Conservation (phyloP, 2,797 vertebrate genomes). For the Atherinosoma microstoma region DNA sequence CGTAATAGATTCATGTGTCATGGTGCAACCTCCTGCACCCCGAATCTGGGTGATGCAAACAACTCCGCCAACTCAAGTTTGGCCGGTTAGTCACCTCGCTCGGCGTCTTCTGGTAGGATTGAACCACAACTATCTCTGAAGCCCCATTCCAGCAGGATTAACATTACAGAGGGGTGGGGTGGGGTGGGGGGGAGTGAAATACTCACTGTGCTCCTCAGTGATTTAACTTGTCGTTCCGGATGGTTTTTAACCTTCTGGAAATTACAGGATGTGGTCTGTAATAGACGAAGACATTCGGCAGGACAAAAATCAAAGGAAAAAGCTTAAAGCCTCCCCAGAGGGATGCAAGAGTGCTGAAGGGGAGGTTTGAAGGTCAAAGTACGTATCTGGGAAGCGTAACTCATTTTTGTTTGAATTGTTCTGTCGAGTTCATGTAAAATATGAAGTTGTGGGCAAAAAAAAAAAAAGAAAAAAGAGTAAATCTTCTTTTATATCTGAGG, state of each 20-base stretch:
- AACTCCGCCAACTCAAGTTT: constrained; percentile 2
- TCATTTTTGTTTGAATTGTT: background rate
- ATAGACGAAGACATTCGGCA: constrained; percentile 16
- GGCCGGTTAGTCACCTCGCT: background rate
- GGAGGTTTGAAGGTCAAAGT: background rate
- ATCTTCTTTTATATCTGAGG: no score
- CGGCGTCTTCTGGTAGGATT: constrained; percentile 9
- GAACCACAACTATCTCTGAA: constrained; percentile 19
- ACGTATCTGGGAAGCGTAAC: background rate
- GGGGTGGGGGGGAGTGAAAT: constrained; percentile 18
- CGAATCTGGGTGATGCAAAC: constrained; percentile 31
- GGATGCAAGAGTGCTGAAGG: background rate
- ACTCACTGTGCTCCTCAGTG: constrained; percentile 11
- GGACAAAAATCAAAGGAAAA: background rate
- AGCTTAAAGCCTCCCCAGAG: constrained; percentile 1
- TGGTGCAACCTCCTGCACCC: constrained; percentile 24
- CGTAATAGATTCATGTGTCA: constrained; percentile 37
- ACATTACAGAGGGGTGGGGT: constrained; percentile 19
- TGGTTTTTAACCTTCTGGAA: constrained; percentile 33
- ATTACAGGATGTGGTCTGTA: constrained; percentile 28
- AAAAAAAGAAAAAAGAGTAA: no score
- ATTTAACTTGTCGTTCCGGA: constrained; percentile 31
- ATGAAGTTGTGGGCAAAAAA: background rate
- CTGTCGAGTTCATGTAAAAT: background rate
- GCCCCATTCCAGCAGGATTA: constrained; percentile 15